Evolutionary conservation across 2,888 invertebrate genomes (phyloP), one percentile per base, ranked within the genome.

Genomic region (Petrolisthes manimaculis): DNA sequence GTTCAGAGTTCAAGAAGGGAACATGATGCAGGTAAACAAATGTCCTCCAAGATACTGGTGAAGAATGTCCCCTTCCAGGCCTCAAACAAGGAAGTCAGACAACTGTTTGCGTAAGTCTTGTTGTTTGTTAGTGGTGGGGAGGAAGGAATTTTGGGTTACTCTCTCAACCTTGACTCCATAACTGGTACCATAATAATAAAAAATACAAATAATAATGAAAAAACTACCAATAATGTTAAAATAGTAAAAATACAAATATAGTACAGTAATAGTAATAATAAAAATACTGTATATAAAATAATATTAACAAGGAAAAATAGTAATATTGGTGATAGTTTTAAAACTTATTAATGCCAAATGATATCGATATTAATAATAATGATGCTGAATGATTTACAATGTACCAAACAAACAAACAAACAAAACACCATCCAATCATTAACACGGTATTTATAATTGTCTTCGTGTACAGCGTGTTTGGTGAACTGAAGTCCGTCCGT

Each of bases 61-160:
- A 94, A 97, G 91, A 99, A 99, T 93, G 96, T 99, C 91, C 98
- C 99, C 0, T 99, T 99, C 94, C 97, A 99, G 94, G 98, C 98
- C 0, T 97, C 90, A 21, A 53, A 18, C 4, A 90, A 86, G 56
- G 91, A 90, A 90, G 78, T 90, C 5, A 75, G 88, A 18, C 86
- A 91, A 71, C 83, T 90, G 4, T 91, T 90, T 86, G 79, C 18
- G 91, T 89, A 75, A 90, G 88, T 84, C 5, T 8, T n/a, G 6
- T n/a, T 55, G 12, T 24, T 55, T 14, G 51, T 37, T 75, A 37
- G 0, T 37, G 37, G 37, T 37, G 18, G 9, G 14, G 3, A n/a
- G 12, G 21, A 74, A 8, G 21, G 18, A 0, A 74, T 74, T 8
- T 74, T 4, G 14, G 24, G 24, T 54, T 54, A n/a, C 5, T 21